Percentiles rank a stretch among this genome's conserved stretches.
Conservation (phyloP, 2,113 vertebrate species). For the Malurus alboscapulatus region DNA sequence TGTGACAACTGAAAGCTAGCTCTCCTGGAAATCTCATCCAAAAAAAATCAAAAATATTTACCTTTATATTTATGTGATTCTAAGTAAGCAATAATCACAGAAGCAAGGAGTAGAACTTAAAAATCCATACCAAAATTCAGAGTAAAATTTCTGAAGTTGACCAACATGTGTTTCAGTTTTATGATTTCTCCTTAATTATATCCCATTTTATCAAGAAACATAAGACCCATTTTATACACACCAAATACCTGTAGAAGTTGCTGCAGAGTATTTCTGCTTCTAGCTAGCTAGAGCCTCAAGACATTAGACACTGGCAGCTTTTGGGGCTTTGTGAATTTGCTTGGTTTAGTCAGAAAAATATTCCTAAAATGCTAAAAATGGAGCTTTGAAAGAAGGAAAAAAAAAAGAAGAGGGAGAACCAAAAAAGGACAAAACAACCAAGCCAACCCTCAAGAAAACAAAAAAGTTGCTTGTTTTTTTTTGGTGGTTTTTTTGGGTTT, state of each 20-base stretch:
- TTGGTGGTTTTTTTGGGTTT: too few species aligned
- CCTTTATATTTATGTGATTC: not conserved
- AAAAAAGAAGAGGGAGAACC: not conserved
- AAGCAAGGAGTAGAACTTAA: not conserved
- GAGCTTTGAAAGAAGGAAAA: not conserved
- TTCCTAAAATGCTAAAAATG: not conserved
- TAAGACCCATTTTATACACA: not conserved
- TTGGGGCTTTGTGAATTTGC: not conserved
- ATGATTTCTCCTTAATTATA: not conserved
- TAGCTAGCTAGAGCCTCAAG: rapidly evolving
- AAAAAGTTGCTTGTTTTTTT: not conserved
- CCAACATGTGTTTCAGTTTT: not conserved
- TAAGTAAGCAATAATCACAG: not conserved
- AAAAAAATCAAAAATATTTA: not conserved
- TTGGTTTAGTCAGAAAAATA: not conserved
- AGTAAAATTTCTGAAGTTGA: not conserved
- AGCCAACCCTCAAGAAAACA: not conserved
- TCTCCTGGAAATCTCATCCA: not conserved
- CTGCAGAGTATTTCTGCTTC: not conserved
- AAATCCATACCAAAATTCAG: not conserved
- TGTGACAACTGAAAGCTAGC: not conserved
- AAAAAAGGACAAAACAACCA: rapidly evolving
- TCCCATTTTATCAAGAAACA: not conserved
- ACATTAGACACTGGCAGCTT: not conserved
- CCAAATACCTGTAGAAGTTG: not conserved